These are phyloP conservation scores for Bombus terrestris DNA, from an alignment of 1,140 invertebrate genomes.

Conservation along the genomic window DNA sequence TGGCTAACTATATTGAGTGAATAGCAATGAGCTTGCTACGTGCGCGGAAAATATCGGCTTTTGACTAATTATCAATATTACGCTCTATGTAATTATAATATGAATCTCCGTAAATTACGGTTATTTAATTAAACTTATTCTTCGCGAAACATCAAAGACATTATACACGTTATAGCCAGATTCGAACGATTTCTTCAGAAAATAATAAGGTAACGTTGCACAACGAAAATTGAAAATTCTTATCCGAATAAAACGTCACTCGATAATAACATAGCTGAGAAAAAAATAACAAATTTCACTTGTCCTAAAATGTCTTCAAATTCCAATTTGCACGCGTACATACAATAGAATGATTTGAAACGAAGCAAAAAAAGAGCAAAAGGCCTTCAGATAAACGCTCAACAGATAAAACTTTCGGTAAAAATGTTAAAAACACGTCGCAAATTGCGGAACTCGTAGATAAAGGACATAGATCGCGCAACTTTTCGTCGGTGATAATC, in stretches of 20 bases:
- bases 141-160: not conserved
- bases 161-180: not conserved
- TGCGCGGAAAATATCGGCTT: not conserved
- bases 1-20: not conserved
- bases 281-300: not conserved
- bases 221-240: not conserved
- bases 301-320: not conserved
- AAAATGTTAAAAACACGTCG: not conserved
- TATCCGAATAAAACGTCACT: not conserved
- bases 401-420: too few relatives aligned
- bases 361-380: not conserved
- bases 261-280: not conserved
- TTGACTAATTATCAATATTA: not conserved
- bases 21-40: conserved; percentile 4
- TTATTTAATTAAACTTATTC: not conserved
- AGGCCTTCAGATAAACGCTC: not conserved
- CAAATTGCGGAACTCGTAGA: not conserved
- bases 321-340: not conserved
- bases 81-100: not conserved
- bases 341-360: not conserved
- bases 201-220: not conserved
- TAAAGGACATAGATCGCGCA: not conserved
- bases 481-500: conserved; percentile 5
- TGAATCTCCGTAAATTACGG: not conserved
- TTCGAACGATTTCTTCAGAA: not conserved